Conservation (phyloP, 2,797 vertebrate genomes). For the Xiphophorus birchmanni region DNA sequence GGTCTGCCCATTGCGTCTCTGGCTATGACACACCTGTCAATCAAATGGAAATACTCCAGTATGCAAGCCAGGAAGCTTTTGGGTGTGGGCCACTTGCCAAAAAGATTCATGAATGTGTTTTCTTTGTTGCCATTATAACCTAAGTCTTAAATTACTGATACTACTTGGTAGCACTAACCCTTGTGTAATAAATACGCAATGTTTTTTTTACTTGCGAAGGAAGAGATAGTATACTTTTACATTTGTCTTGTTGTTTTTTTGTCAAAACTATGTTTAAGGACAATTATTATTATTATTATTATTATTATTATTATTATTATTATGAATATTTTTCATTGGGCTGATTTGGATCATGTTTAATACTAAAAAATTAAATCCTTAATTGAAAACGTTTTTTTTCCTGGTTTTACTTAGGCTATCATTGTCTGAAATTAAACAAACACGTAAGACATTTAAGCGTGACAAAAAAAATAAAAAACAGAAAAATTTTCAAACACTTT, state of each 20-base stretch:
- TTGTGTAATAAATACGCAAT: constrained; percentile 4
- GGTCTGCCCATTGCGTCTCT: constrained; percentile 74
- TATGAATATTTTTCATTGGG: background rate
- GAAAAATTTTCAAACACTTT: background rate
- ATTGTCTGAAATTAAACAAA: background rate
- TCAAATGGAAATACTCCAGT: constrained; percentile 71
- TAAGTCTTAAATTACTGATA: constrained; percentile 47
- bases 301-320: too few relatives aligned
- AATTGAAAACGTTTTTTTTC: background rate
- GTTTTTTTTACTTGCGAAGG: constrained; percentile 4
- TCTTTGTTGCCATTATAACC: constrained; percentile 58
- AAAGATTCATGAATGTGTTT: constrained; percentile 44
- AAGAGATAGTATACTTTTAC: background rate
- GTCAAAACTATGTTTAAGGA: background rate
- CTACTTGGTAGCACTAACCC: constrained; percentile 15
- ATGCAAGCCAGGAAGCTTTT: constrained; percentile 62
- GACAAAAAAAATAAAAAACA: background rate
- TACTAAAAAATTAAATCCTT: background rate
- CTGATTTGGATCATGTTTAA: background rate
- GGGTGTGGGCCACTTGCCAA: constrained; percentile 58
- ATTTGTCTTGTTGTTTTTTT: background rate
- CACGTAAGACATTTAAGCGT: background rate
- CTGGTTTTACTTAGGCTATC: background rate
- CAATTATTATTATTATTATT: too few relatives aligned
- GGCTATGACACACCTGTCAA: constrained; percentile 79